Base-by-base conservation (phyloP, 2,797 vertebrate genomes). In the Nyctalus aviator region DNA sequence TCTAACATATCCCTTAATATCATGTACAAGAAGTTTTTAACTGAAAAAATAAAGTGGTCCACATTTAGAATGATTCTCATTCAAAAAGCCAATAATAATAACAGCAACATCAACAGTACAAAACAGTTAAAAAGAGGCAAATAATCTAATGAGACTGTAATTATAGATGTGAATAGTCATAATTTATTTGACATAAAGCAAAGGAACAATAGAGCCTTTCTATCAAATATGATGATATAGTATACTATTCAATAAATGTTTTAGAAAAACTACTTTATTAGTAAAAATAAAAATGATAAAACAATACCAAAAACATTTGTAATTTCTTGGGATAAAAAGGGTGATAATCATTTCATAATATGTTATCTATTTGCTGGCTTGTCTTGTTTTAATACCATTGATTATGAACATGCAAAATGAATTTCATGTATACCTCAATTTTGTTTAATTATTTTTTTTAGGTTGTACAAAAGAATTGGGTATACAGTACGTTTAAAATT, bases 391-490 rank as follows among this genome's bases (percentile, higher is more conserved):
- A 98, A 98, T 95, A 97, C 98, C 97, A 95, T 95, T 98, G 97
- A 98, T 97, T 97, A 89, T 92, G 95, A 98, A 96, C 94, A 69
- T 55, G 77, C 91, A 99, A 98, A 98, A 98, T 98, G 87, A 97
- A 93, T 75, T 92, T 97, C 97, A 95, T 98, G 91, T 97, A 95
- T 97, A 93, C 46, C 32, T 97, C 85, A 95, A 89, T 55, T 96
- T 98, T 97, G 91, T 69, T 96, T 84, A 84, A 90, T 86, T 93
- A 11, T 44, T 46, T 88, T 4, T 75, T 44, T 81, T 48, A 91
- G 72, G 14, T 48, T 89, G 0, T 21, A 23, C 25, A 21, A 72
- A 59, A 84, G 78, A 30, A n/a, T 37, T 32, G 3, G 11, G 10
- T 62, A 2, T 25, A 17, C 66, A 41, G 5, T 50, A 3, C 8